These are phyloP conservation scores for Bruchidius siliquastri DNA, from an alignment of 2,888 invertebrate genomes.

Conservation along the genomic window DNA sequence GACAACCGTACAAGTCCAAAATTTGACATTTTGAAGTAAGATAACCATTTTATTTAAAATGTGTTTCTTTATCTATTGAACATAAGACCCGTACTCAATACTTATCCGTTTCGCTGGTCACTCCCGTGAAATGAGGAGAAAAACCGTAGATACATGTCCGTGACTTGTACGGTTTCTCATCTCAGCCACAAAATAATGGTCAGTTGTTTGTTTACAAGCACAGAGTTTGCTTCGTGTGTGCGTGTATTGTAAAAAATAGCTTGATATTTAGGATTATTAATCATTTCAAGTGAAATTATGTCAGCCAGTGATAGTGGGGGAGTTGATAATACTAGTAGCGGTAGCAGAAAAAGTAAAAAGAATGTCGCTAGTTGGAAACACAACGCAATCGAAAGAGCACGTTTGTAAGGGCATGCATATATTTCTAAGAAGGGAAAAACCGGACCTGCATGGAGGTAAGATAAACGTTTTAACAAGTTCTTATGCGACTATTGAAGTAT, in stretches of 20 bases:
- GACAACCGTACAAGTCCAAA: slow-evolving; percentile 14
- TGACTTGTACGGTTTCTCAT: slow-evolving; percentile 7
- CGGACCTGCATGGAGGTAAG: slow-evolving; percentile 18
- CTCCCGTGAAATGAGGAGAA: neutral
- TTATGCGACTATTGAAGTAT: slow-evolving; percentile 6
- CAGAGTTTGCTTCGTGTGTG: slow-evolving; percentile 6
- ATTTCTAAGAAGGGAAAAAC: slow-evolving; percentile 16
- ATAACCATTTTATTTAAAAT: slow-evolving; percentile 4
- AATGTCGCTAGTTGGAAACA: slow-evolving; percentile 16
- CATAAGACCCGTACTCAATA: slow-evolving; percentile 5
- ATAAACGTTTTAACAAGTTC: slow-evolving; percentile 6
- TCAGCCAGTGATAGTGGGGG: slow-evolving; percentile 10
- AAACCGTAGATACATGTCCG: slow-evolving; percentile 5
- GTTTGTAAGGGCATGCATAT: slow-evolving; percentile 16
- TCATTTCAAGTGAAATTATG: slow-evolving; percentile 2
- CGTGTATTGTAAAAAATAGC: slow-evolving; percentile 7
- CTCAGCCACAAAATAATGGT: neutral
- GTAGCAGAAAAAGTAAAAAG: slow-evolving; percentile 16
- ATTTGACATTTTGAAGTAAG: slow-evolving; percentile 6
- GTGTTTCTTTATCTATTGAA: neutral
- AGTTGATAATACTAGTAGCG: slow-evolving; percentile 5
- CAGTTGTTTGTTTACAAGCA: slow-evolving; percentile 6
- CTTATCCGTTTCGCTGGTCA: neutral
- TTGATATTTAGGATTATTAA: slow-evolving; percentile 3
- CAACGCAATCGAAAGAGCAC: slow-evolving; percentile 16